Percentiles rank a stretch among this genome's conserved stretches.
These are phyloP conservation scores for Amniataba percoides DNA, from an alignment of 2,797 vertebrate species.

Conservation along the genomic window DNA sequence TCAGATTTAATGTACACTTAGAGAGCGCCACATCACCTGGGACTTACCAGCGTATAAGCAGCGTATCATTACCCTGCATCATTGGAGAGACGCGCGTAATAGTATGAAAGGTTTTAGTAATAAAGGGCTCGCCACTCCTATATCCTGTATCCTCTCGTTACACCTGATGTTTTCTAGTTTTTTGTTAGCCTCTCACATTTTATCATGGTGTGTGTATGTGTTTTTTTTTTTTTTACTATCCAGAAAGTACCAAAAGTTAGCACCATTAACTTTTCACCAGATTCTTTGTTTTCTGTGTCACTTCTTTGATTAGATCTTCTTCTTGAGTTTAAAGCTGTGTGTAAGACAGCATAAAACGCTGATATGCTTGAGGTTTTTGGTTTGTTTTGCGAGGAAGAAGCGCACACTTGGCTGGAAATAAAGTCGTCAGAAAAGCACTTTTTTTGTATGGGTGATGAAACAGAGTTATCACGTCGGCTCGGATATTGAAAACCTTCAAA, in stretches of 20 bases:
- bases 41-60: slow-evolving; percentile 25
- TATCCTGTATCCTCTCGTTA: slow-evolving; percentile 4
- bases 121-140: background rate
- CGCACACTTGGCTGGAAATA: background rate
- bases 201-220: background rate
- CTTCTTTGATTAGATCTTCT: background rate
- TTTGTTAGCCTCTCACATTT: background rate
- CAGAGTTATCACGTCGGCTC: background rate
- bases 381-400: background rate
- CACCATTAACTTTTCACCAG: background rate
- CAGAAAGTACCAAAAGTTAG: background rate
- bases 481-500: background rate
- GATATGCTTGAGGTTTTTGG: background rate
- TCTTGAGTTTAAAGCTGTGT: background rate
- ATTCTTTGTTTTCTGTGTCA: background rate
- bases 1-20: slow-evolving; percentile 49
- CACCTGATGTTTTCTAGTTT: background rate
- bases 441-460: too few relatives aligned
- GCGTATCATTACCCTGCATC: slow-evolving; percentile 25
- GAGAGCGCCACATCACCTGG: slow-evolving; percentile 47
- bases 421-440: background rate
- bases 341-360: background rate
- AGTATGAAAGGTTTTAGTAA: slow-evolving; percentile 19
- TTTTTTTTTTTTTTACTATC: too few relatives aligned
- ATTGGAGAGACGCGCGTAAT: slow-evolving; percentile 24